Conservation (phyloP, 2,888 invertebrate species). For the Tipula confusa region DNA sequence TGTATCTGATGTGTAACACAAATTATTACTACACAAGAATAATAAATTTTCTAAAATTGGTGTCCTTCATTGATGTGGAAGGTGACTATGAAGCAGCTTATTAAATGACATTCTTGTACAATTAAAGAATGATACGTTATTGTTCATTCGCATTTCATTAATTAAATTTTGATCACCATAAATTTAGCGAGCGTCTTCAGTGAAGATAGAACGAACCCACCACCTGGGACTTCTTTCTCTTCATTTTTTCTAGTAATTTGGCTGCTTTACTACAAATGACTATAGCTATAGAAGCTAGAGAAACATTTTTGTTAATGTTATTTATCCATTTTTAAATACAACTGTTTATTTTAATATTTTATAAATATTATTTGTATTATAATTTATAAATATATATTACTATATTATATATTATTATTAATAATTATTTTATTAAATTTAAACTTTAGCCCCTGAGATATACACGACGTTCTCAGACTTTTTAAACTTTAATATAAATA, state of each 20-base stretch:
- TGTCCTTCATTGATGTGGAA: not conserved
- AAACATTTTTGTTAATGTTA: no score
- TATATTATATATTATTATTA: no score
- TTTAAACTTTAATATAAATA: no score
- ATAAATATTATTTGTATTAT: no score
- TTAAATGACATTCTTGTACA: not conserved
- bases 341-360: no score
- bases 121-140: not conserved
- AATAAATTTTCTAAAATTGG: not conserved
- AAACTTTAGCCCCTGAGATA: no score
- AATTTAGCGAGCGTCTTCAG: not conserved
- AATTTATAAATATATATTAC: no score
- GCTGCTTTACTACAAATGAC: not conserved
- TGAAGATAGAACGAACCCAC: not conserved
- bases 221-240: not conserved
- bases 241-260: not conserved
- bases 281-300: not conserved
- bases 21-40: not conserved
- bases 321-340: no score
- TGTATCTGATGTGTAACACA: not conserved
- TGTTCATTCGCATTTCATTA: not conserved
- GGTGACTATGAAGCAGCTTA: not conserved
- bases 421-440: no score
- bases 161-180: not conserved
- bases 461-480: no score